These are phyloP conservation scores for Eonycteris spelaea DNA, from an alignment of 2,113 vertebrate species.

Conservation along the genomic window DNA sequence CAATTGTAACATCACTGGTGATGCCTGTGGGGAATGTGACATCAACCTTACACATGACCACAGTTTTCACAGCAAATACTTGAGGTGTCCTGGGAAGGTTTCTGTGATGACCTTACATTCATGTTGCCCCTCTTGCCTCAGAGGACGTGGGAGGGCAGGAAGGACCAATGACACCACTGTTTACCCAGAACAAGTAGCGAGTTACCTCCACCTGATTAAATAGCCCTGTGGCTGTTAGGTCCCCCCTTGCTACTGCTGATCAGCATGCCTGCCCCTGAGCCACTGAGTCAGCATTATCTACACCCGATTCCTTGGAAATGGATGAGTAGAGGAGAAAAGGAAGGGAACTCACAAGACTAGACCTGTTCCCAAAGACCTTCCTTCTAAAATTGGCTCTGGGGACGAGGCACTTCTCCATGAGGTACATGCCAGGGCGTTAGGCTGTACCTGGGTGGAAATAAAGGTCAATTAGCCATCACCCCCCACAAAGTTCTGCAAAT, in stretches of 20 bases:
- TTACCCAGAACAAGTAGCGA: not conserved
- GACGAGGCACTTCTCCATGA: not conserved
- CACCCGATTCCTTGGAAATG: not conserved
- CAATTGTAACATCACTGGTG: no score
- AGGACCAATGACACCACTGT: not conserved
- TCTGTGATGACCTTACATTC: not conserved
- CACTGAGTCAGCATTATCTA: accelerated
- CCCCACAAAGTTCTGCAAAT: not conserved
- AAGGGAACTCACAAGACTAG: not conserved
- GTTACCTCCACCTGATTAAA: accelerated
- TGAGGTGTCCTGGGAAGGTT: not conserved
- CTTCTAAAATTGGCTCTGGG: not conserved
- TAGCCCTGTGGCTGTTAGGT: accelerated
- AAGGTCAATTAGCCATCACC: not conserved
- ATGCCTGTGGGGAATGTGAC: not conserved
- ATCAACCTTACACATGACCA: not conserved
- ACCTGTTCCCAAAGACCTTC: no score
- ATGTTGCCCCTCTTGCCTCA: not conserved
- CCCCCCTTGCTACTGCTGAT: not conserved
- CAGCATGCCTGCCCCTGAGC: not conserved
- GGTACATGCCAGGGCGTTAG: not conserved
- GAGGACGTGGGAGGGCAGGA: not conserved
- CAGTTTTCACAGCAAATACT: not conserved
- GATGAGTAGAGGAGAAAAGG: not conserved
- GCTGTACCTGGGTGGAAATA: not conserved